Evolutionary conservation across 2,888 invertebrate genomes (phyloP), one percentile per base, ranked within the genome.

Genomic region (Ornithoptera alexandrae): DNA sequence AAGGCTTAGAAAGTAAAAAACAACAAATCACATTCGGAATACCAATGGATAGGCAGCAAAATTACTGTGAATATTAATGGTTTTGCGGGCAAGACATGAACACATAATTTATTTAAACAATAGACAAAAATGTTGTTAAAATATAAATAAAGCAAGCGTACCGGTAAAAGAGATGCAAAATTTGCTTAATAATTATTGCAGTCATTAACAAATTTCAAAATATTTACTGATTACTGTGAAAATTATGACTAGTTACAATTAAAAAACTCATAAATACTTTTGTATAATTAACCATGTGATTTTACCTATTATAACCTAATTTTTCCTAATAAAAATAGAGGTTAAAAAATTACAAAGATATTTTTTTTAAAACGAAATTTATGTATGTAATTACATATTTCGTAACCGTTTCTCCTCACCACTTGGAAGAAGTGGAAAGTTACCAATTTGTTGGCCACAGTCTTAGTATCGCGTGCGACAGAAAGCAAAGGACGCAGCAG

Each of bases 1-100:
- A 67, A 67, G 46, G 63, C 60, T 71, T 72, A 74, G 70, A 77
- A 78, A 78, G 78, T 77, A 74, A 59, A 74, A 67, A 72, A 61
- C 68, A 74, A 75, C 73, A 74, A 77, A 76, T 67, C 74, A 73
- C 75, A 74, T 72, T 70, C 69, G 66, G 76, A 77, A 77, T 77
- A 69, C 71, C 70, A 69, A 69, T 66, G 62, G 17, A 46, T 39
- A 8, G 15, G 30, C 58, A 58, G 20, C 46, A 50, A 20, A 50
- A 1, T 30, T 57, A 56, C 10, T 20, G 56, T n/a, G 6, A n/a
- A 56, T 8, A 20, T n/a, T 56, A n/a, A n/a, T 20, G 7, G n/a
- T n/a, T n/a, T 20, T n/a, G 56, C 8, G 18, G 53, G 30, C 6
- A 56, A 56, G n/a, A 20, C 18, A 6, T 56, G 8, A 56, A 56